phyloP scores from a whole-genome alignment of 2,888 invertebrate genomes.

The Papilio elwesi region DNA sequence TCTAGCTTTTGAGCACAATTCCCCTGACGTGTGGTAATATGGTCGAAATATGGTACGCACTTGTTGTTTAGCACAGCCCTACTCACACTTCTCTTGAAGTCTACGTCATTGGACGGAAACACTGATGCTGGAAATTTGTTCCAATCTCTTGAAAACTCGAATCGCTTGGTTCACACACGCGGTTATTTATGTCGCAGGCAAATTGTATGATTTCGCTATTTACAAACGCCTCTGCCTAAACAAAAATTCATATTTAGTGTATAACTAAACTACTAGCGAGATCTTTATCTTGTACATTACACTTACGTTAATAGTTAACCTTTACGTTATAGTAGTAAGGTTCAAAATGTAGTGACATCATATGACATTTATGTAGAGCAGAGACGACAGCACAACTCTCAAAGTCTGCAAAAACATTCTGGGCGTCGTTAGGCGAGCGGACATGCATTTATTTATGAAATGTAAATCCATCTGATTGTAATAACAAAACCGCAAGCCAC shows the following conservation, averaged over 20 bases:
- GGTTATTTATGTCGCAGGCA: too few relatives aligned
- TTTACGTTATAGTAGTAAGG: conserved; percentile 45
- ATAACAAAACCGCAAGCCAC: conserved; percentile 81
- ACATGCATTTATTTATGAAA: conserved; percentile 85
- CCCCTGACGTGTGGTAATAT: too few relatives aligned
- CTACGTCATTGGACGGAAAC: too few relatives aligned
- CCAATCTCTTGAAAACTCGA: too few relatives aligned
- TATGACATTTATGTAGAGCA: conserved; percentile 6
- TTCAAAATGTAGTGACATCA: conserved; percentile 9
- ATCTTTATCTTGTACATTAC: conserved; percentile 28
- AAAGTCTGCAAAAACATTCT: conserved; percentile 66
- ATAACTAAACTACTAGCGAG: conserved; percentile 24
- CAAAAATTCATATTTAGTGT: conserved; percentile 63
- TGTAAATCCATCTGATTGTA: conserved; percentile 84
- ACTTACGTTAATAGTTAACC: neutral
- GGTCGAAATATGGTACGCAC: too few relatives aligned
- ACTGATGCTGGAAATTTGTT: too few relatives aligned
- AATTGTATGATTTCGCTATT: too few relatives aligned
- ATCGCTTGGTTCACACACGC: too few relatives aligned
- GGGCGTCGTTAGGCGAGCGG: conserved; percentile 71
- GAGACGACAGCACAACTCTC: conserved; percentile 50
- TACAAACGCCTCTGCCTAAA: neutral
- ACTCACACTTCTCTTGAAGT: too few relatives aligned
- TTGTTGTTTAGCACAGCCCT: too few relatives aligned
- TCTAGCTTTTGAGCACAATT: too few relatives aligned